A percentile compares a stretch with the other conserved stretches of the same genome.
These are phyloP conservation scores for Xyrichtys novacula DNA, from an alignment of 2,797 vertebrate species.

Conservation along the genomic window DNA sequence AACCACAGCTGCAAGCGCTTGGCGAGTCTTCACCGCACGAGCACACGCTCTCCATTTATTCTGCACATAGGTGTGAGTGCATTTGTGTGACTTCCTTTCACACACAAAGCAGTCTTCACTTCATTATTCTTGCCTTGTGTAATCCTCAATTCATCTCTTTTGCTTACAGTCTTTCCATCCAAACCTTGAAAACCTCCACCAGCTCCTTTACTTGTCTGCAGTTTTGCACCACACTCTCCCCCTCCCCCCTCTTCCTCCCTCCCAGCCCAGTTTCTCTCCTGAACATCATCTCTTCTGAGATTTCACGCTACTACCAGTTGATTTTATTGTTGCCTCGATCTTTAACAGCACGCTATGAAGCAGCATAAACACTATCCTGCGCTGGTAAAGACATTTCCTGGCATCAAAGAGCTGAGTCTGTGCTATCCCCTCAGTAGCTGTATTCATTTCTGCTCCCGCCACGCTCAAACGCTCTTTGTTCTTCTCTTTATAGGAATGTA, in stretches of 20 bases:
- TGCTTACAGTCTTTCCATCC: constrained; percentile 26
- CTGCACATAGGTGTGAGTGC: constrained; percentile 55
- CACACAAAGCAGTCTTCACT: constrained; percentile 38
- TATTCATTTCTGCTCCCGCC: constrained; percentile 76
- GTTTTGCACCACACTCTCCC: constrained; percentile 31
- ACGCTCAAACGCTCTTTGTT: constrained; percentile 81
- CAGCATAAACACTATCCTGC: constrained; percentile 63
- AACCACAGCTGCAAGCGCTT: constrained; percentile 63
- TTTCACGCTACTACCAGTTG: constrained; percentile 57
- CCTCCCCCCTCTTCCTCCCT: constrained; percentile 4
- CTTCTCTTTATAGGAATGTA: constrained; percentile 81
- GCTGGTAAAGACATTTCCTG: constrained; percentile 76
- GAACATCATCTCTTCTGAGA: constrained; percentile 54
- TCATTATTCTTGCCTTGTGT: constrained; percentile 50
- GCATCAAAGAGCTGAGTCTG: constrained; percentile 75
- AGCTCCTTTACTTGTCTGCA: constrained; percentile 12
- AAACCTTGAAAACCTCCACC: constrained; percentile 40
- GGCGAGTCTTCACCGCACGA: constrained; percentile 64
- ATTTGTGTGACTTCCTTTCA: constrained; percentile 35
- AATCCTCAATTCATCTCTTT: constrained; percentile 30
- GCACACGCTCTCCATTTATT: constrained; percentile 57
- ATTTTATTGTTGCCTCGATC: constrained; percentile 69
- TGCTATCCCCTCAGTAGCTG: constrained; percentile 76
- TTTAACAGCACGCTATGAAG: constrained; percentile 57
- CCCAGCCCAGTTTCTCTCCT: constrained; percentile 28